These are phyloP conservation scores for Acanthochromis polyacanthus DNA, from an alignment of 2,113 vertebrate genomes.

Conservation along the genomic window DNA sequence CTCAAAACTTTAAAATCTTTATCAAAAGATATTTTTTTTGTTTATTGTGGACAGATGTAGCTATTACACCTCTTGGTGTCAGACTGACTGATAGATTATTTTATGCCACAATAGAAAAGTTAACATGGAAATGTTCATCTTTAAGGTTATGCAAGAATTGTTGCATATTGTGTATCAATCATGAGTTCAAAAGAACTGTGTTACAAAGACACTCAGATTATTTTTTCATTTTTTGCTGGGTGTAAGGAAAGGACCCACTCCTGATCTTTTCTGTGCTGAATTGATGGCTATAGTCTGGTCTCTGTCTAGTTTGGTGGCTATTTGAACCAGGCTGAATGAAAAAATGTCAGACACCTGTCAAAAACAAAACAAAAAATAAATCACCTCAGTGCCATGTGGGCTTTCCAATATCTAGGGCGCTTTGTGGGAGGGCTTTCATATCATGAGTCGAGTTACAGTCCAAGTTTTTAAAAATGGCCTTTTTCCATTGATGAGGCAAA, in stretches of 20 bases:
- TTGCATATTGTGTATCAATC: conserved; percentile 7
- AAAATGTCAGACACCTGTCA: conserved; percentile 1
- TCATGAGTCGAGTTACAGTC: neutral
- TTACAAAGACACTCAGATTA: neutral
- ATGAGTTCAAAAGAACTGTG: neutral
- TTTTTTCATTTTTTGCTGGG: neutral
- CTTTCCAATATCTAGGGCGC: neutral
- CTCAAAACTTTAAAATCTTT: too few relatives aligned
- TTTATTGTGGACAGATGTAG: too few relatives aligned
- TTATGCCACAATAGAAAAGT: too few relatives aligned
- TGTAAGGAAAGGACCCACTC: neutral
- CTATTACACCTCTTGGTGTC: too few relatives aligned
- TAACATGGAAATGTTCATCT: too few relatives aligned
- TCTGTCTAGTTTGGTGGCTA: conserved; percentile 41
- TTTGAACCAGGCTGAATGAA: neutral
- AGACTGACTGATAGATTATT: too few relatives aligned
- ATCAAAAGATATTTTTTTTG: too few relatives aligned
- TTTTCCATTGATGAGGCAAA: conserved; percentile 22
- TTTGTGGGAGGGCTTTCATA: conserved; percentile 15
- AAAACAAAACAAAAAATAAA: conserved; percentile 12
- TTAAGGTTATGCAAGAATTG: too few relatives aligned
- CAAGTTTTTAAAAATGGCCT: neutral
- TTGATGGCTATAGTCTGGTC: conserved; percentile 23
- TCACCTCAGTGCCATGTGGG: neutral
- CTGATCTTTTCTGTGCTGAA: neutral